Percentiles rank a stretch among this genome's conserved stretches.
Conservation (phyloP, 35 echinoderm and acorn worm species). For the Stichopus chloronotus region DNA sequence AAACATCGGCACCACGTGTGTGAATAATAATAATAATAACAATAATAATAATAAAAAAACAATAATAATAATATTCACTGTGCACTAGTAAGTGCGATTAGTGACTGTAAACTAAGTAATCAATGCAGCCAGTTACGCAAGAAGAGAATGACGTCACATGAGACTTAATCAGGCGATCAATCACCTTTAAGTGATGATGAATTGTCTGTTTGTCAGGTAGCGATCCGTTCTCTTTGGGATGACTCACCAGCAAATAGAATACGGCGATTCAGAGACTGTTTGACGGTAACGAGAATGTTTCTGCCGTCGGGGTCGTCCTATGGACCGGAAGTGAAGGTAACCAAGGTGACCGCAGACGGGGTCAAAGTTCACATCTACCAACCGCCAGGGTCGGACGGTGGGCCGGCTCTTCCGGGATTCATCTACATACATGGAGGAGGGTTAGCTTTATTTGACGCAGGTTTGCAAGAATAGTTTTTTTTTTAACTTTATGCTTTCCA, state of each 20-base stretch:
- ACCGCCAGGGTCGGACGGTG: not conserved
- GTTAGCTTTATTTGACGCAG: not conserved
- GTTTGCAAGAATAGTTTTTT: not conserved
- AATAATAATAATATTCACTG: too few species aligned
- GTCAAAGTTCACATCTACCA: conserved; percentile 24
- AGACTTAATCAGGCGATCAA: not conserved
- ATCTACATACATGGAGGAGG: conserved; percentile 36
- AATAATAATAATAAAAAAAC: too few species aligned
- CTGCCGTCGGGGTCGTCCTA: conserved; percentile 1
- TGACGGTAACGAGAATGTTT: conserved; percentile 5
- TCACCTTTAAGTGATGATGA: not conserved
- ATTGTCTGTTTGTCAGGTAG: not conserved
- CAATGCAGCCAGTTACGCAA: too few species aligned
- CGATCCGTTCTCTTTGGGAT: not conserved
- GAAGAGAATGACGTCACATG: too few species aligned
- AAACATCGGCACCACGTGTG: too few species aligned
- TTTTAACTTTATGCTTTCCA: too few species aligned
- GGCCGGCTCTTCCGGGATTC: not conserved
- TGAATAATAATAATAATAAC: too few species aligned
- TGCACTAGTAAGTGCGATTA: too few species aligned
- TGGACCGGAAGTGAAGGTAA: not conserved
- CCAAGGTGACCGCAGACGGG: not conserved
- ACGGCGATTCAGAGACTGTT: not conserved
- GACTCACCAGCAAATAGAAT: not conserved
- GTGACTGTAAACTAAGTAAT: too few species aligned